Base-by-base conservation (phyloP, 2,888 invertebrate species). In the Heterodera filipjevi region DNA sequence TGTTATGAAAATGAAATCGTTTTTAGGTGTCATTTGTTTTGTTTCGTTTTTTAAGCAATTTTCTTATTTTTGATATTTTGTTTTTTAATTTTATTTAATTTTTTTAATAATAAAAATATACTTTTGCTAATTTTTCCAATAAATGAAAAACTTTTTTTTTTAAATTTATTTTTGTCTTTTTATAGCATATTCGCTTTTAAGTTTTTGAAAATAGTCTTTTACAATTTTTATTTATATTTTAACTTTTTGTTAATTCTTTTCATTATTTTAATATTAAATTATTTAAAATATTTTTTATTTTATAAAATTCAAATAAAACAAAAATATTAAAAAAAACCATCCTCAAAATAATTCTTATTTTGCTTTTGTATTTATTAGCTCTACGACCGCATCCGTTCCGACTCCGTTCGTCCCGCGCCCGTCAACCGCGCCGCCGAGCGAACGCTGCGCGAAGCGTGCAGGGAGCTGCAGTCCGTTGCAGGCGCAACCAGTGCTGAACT, bases 301-400 rank as follows among this genome's bases (percentile, higher is more conserved):
- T 2, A 0, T 70, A 22, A n/a, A 44, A 10, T 44, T 44, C 12
- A 44, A 44, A 44, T 44, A 44, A 27, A 27, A 27, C 27, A 27
- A 59, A n/a, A 22, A 59, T 27, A 27, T 59, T 59, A 59, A 27
- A 53, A 22, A 53, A 27, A 10, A 49, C 16, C 6, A 0, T 71
- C 8, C 39, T 35, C 14, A 39, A 27, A 27, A 2, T n/a, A 22
- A 27, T 59, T n/a, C n/a, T 2, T 10, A 59, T 27, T 22, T n/a
- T 68, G 33, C 19, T 35, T 30, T 8, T 8, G 22, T 53, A 8
- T 49, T 30, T 88, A 88, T 82, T 85, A 89, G 89, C 84, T 89
- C 84, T 89, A 89, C 87, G 89, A 89, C 82, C 86, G 87, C 79
- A 89, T 89, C 81, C 82, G 84, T 46, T 84, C 82, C 22, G 82